Percentiles rank a stretch among this genome's conserved stretches.
Conservation (phyloP, 2,888 invertebrate species). For the Plemyria rubiginata region DNA sequence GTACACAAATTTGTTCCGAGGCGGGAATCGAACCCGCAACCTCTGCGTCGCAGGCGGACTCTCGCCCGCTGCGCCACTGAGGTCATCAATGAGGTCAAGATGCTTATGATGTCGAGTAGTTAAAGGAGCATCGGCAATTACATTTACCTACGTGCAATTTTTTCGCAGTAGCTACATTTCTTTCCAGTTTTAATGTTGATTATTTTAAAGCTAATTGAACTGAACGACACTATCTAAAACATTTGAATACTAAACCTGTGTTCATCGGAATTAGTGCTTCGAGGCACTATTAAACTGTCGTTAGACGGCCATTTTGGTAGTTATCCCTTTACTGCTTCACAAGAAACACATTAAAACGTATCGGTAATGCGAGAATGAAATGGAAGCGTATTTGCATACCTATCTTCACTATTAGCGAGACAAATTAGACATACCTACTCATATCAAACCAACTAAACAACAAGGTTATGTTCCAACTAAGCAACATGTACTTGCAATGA, state of each 20-base stretch:
- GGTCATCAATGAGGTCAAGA: no score
- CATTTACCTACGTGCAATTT: no score
- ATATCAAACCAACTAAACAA: neutral
- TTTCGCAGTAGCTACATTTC: no score
- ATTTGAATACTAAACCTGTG: conserved; percentile 37
- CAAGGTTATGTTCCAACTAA: no score
- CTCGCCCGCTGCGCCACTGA: no score
- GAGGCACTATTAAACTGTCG: conserved; percentile 65
- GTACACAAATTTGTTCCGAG: no score
- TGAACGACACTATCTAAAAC: neutral
- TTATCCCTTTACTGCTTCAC: conserved; percentile 54
- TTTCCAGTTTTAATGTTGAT: no score
- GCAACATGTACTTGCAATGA: no score
- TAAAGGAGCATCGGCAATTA: no score
- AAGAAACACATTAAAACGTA: conserved; percentile 46
- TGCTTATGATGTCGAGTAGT: neutral
- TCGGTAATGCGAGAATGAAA: conserved; percentile 25
- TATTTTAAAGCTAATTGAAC: neutral
- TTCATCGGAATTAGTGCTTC: conserved; percentile 52
- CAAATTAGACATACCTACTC: neutral
- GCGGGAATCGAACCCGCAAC: no score
- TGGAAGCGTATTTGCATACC: conserved; percentile 10
- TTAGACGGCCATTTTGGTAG: conserved; percentile 59
- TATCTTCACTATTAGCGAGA: conserved; percentile 1
- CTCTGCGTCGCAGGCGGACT: no score